These are phyloP conservation scores for Rhyacichthys aspro DNA, from an alignment of 2,797 vertebrate genomes.

Conservation along the genomic window DNA sequence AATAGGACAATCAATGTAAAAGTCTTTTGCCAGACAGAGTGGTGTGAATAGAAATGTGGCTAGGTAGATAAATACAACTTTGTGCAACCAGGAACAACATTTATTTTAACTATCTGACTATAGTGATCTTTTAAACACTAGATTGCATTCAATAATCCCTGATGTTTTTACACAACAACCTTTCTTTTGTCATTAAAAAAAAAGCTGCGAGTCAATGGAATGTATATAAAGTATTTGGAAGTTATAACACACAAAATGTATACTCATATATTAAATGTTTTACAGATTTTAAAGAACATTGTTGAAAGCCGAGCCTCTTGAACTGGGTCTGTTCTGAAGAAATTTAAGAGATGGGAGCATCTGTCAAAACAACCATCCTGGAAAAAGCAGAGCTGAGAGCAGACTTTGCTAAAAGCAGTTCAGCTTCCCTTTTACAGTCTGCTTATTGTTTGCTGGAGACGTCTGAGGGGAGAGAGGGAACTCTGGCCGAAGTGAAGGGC, in stretches of 20 bases:
- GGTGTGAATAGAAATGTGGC: conserved; percentile 36
- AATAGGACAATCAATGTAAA: conserved; percentile 58
- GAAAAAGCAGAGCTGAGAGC: not conserved
- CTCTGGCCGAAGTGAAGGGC: conserved; percentile 8
- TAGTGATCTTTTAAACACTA: not conserved
- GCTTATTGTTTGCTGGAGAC: conserved; percentile 1
- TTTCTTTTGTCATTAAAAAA: too few relatives aligned
- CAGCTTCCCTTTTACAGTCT: conserved; percentile 1
- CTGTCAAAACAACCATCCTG: not conserved
- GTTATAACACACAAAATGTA: too few relatives aligned
- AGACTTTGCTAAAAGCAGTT: not conserved
- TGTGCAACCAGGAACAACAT: conserved; percentile 18
- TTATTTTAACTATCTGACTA: not conserved
- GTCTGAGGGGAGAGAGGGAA: not conserved
- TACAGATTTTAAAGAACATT: not conserved
- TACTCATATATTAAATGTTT: not conserved
- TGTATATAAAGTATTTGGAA: too few relatives aligned
- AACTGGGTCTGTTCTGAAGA: not conserved
- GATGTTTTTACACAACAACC: too few relatives aligned
- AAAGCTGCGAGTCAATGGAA: too few relatives aligned
- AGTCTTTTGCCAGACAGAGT: conserved; percentile 41
- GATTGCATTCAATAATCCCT: too few relatives aligned
- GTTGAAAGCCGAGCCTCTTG: not conserved
- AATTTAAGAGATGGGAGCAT: not conserved
- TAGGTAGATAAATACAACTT: not conserved